Evolutionary conservation across 2,888 invertebrate genomes (phyloP).

Genomic region (Tolmerus cingulatus): DNA sequence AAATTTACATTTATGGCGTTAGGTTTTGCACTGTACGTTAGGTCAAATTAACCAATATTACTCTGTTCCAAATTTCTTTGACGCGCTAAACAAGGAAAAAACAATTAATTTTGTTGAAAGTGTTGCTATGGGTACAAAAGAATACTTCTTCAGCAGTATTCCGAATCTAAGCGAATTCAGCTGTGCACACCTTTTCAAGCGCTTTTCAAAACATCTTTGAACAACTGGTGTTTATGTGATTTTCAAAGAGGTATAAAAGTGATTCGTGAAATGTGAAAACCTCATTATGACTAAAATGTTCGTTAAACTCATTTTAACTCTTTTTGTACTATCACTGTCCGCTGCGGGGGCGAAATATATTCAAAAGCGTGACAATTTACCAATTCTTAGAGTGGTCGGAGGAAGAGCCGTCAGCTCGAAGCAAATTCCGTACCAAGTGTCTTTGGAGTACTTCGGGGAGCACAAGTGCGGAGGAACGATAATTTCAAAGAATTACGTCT

Average conservation of each 20-base stretch:
- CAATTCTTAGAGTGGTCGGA: neutral
- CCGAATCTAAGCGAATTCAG: neutral
- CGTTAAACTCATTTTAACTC: neutral
- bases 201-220: neutral
- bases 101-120: neutral
- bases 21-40: too few species aligned
- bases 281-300: neutral
- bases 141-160: neutral
- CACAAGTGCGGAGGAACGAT: constrained; percentile 21
- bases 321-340: neutral
- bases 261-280: neutral
- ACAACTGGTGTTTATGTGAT: neutral
- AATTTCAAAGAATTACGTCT: neutral
- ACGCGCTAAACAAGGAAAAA: too few species aligned
- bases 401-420: neutral
- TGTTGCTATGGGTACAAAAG: neutral
- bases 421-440: neutral
- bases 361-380: neutral
- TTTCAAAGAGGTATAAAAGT: neutral
- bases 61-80: too few species aligned
- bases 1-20: too few species aligned
- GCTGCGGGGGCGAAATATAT: neutral
- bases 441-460: neutral
- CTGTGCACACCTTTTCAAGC: neutral
- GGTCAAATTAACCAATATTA: too few species aligned